Evolutionary conservation across 2,113 vertebrate genomes (phyloP), one percentile per base, ranked within the genome.

Genomic region (Neolamprologus falcicula): DNA sequence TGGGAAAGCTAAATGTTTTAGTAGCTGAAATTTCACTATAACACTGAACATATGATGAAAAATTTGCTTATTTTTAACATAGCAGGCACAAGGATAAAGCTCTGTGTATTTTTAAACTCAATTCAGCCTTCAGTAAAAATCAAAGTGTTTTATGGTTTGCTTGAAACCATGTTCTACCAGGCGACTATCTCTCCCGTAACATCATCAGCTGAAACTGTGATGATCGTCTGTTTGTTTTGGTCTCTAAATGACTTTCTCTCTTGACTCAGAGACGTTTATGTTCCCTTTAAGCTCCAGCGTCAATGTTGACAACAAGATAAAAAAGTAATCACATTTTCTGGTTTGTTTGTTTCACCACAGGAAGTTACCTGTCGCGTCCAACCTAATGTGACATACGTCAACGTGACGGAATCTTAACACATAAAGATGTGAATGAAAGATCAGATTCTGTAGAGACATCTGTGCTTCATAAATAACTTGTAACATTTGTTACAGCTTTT

Each of bases 241-340:
- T 59, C 85, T 85, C 63, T 86, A 88, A 92, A 87, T 86, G 88
- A 88, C 84, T 85, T 55, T 90, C 76, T 79, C 37, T 45, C 66
- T 7, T 80, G 47, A 82, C 83, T 90, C 63, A 86, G 83, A 85
- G 26, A 87, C 45, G 40, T 83, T 89, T 84, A 95, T 86, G 90
- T 53, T 89, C 84, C 68, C 68, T 80, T 83, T 88, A 80, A 89
- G 85, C 80, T 52, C 37, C 14, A 59, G 28, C 78, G 37, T 93
- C 87, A 94, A 94, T 93, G 94, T 92, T 92, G 87, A 93, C 90
- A 47, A 57, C 82, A 42, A 80, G 2, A 83, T 52, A 80, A 80
- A 61, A 84, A 63, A 4, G 9, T 76, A 83, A 53, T 84, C 7
- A 19, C 14, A n/a, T 83, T 61, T 84, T 33, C 24, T 66, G 55